Evolutionary conservation across 1,140 invertebrate species (phyloP), one percentile per base, ranked within the genome.

Genomic region (Sinonovacula constricta): DNA sequence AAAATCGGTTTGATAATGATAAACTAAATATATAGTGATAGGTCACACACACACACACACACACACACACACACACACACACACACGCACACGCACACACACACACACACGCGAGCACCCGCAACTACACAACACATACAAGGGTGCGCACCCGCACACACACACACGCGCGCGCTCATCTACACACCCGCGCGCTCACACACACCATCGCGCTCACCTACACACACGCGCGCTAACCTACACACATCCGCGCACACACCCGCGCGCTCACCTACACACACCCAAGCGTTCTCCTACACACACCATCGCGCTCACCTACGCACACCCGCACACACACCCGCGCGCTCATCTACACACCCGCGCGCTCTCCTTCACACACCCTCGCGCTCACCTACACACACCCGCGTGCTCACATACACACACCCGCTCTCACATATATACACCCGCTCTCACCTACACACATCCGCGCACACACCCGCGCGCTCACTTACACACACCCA

Each of bases 41-140:
- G n/a, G n/a, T n/a, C 66, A 68, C 66, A 53, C 66, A 68, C 66
- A 53, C 66, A 68, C 66, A 53, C 66, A 68, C 66, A 15, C n/a
- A 68, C 66, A 53, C 66, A 68, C 66, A 53, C 66, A 68, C 66
- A 26, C 66, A 68, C 66, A 26, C 66, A 68, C 66, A 33, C 66
- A 68, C 66, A 33, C 66, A 68, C 39, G 24, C 66, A 53, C 66
- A 53, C 66, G 30, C 66, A 30, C 66, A 53, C 39, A 53, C 39
- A 53, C 66, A 30, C 30, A 51, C 36, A 33, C 39, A 51, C 39
- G 24, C 36, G 53, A 36, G 24, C 66, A 68, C 39, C 14, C 45
- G n/a, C n/a, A n/a, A n/a, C n/a, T n/a, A n/a, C n/a, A n/a, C n/a
- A n/a, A n/a, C n/a, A n/a, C n/a, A n/a, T n/a, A n/a, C n/a, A n/a